A percentile compares a stretch with the other conserved stretches of the same genome.
phyloP scores from a whole-genome alignment of 2,888 invertebrate genomes.

The Abrostola tripartita region DNA sequence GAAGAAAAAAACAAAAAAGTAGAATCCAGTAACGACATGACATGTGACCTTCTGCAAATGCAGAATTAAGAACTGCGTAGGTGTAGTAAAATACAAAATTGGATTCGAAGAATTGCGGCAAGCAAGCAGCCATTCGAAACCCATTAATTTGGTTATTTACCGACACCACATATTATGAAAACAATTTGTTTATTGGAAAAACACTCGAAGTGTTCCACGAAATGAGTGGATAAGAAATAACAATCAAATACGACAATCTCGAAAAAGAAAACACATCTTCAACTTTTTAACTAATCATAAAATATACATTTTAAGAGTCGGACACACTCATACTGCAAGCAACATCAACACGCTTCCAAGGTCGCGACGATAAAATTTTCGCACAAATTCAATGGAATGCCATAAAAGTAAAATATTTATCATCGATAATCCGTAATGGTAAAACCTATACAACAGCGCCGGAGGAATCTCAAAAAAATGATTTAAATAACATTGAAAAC shows the following conservation, averaged over 20 bases:
- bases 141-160: slow-evolving; percentile 73
- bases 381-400: slow-evolving; percentile 63
- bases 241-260: slow-evolving; percentile 27
- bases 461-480: slow-evolving; percentile 74
- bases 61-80: slow-evolving; percentile 77
- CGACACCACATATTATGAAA: slow-evolving; percentile 57
- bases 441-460: slow-evolving; percentile 61
- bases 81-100: slow-evolving; percentile 82
- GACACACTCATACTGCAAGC: slow-evolving; percentile 16
- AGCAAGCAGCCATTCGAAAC: slow-evolving; percentile 73
- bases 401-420: slow-evolving; percentile 75
- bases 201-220: slow-evolving; percentile 22
- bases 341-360: slow-evolving; percentile 32
- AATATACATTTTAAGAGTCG: slow-evolving; percentile 7
- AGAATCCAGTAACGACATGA: slow-evolving; percentile 48
- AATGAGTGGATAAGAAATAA: slow-evolving; percentile 43
- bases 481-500: slow-evolving; percentile 80
- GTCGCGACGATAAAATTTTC: slow-evolving; percentile 57
- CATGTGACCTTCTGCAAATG: slow-evolving; percentile 72
- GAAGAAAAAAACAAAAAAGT: slow-evolving; percentile 37
- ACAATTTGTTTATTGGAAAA: slow-evolving; percentile 47
- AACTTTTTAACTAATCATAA: slow-evolving; percentile 17
- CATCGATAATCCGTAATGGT: slow-evolving; percentile 71
- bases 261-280: slow-evolving; percentile 9
- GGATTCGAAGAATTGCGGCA: slow-evolving; percentile 78